These are phyloP conservation scores for Sebastes fasciatus DNA, from an alignment of 2,113 vertebrate species.

Conservation along the genomic window DNA sequence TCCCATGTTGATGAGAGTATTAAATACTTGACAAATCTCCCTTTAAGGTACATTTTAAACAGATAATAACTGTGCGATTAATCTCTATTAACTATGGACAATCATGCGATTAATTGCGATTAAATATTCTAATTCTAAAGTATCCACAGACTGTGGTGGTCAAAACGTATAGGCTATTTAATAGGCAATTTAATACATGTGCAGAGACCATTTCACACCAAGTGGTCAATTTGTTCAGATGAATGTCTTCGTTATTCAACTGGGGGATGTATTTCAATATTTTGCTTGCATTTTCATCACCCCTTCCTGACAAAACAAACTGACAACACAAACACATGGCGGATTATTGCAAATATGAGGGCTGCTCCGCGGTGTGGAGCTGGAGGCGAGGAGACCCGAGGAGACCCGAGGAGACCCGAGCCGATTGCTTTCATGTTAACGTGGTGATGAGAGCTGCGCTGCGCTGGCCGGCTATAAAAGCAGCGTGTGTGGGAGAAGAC, in stretches of 20 bases:
- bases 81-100: no score
- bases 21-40: no score
- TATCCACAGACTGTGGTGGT: no score
- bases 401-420: not conserved
- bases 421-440: slow-evolving; percentile 49
- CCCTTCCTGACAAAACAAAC: not conserved
- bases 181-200: not conserved
- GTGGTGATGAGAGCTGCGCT: slow-evolving; percentile 6
- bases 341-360: not conserved
- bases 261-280: not conserved
- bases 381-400: slow-evolving; percentile 26
- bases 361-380: not conserved
- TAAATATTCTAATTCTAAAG: no score
- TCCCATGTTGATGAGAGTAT: no score
- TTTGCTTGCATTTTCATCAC: not conserved
- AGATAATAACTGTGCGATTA: no score
- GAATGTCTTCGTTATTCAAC: not conserved
- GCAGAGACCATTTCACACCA: not conserved
- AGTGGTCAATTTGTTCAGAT: not conserved
- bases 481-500: slow-evolving; percentile 39
- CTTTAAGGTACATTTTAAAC: no score
- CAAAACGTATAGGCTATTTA: no score
- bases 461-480: slow-evolving; percentile 61
- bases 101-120: no score
- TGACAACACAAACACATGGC: not conserved